Conservation (phyloP, 2,113 vertebrate species). For the Rhinolophus sinicus region DNA sequence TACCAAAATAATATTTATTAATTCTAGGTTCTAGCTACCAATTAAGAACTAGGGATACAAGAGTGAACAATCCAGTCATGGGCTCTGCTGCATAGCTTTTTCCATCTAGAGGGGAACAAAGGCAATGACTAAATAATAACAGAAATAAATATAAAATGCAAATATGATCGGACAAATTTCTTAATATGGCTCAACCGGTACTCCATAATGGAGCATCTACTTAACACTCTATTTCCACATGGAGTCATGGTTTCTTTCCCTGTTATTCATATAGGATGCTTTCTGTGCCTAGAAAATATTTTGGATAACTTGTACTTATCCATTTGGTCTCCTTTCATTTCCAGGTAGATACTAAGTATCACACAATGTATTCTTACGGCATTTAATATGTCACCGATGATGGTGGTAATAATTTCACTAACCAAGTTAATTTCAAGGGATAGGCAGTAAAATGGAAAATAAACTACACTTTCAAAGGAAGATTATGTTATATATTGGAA, state of each 20-base stretch:
- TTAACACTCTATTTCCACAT: neutral
- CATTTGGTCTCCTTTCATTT: neutral
- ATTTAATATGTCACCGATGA: neutral
- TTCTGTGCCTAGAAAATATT: neutral
- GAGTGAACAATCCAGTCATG: neutral
- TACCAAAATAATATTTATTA: neutral
- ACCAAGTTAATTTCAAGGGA: neutral
- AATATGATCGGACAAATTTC: neutral
- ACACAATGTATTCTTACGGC: neutral
- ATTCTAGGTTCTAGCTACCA: neutral
- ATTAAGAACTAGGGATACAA: neutral
- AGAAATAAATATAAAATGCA: neutral
- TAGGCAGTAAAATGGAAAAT: neutral
- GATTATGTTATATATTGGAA: neutral
- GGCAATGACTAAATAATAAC: neutral
- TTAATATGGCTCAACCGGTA: neutral
- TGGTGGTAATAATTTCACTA: neutral
- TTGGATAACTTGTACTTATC: neutral
- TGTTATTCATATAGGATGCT: neutral
- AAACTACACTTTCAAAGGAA: neutral
- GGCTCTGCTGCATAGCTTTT: neutral
- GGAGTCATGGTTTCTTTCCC: neutral
- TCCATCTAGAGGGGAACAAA: neutral
- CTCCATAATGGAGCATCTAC: neutral
- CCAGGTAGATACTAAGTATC: neutral